A percentile compares a stretch with the other conserved stretches of the same genome.
Conservation (phyloP, 2,888 invertebrate species). For the Agrilus biguttatus region DNA sequence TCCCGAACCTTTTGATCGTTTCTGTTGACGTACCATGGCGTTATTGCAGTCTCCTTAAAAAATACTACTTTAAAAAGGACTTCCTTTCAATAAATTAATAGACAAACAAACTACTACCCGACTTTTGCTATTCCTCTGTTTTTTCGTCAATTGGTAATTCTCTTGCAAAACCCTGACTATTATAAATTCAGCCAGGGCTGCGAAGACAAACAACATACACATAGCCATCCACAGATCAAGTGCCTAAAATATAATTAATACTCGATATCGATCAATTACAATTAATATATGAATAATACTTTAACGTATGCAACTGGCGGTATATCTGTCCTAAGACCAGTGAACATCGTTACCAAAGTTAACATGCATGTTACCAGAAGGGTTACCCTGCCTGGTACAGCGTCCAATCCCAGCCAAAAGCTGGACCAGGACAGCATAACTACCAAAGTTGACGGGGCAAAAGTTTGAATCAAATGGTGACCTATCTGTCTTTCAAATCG, state of each 20-base stretch:
- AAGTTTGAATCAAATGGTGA: slow-evolving; percentile 72
- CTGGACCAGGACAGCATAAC: slow-evolving; percentile 80
- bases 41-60: slow-evolving; percentile 17
- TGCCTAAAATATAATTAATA: slow-evolving; percentile 37
- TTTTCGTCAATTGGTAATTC: slow-evolving; percentile 50
- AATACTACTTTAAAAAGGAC: neutral
- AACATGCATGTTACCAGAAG: slow-evolving; percentile 72
- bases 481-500: slow-evolving; percentile 73
- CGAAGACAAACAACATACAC: slow-evolving; percentile 77
- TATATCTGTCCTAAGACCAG: slow-evolving; percentile 65
- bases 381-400: slow-evolving; percentile 70
- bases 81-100: too few species aligned
- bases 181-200: slow-evolving; percentile 69
- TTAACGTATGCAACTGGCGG: slow-evolving; percentile 80
- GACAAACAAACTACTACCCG: slow-evolving; percentile 9
- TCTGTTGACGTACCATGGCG: slow-evolving; percentile 19
- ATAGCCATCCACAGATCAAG: slow-evolving; percentile 81
- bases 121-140: slow-evolving; percentile 13
- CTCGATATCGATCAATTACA: neutral
- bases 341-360: slow-evolving; percentile 76
- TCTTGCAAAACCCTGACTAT: slow-evolving; percentile 70
- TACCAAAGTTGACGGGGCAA: slow-evolving; percentile 68
- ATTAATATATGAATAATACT: slow-evolving; percentile 33
- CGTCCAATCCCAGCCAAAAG: slow-evolving; percentile 74
- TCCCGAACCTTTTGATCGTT: slow-evolving; percentile 4